Evolutionary conservation across 2,888 invertebrate genomes (phyloP).

Genomic region (Agrotis segetum): DNA sequence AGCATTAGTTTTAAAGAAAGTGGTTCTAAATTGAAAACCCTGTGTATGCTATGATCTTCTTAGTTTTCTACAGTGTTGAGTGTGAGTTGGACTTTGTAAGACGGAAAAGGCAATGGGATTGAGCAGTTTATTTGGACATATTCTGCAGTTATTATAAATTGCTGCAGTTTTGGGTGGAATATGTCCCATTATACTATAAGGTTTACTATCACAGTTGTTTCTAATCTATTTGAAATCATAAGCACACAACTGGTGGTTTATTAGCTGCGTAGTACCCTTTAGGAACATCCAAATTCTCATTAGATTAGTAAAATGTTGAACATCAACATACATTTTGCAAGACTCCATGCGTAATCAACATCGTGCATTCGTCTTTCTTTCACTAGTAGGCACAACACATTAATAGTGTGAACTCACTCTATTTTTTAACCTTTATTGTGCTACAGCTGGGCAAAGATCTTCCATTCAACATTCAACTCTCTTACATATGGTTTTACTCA

Average conservation of each 20-base stretch:
- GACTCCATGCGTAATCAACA: no score
- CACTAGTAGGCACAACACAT: no score
- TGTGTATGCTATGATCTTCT: no score
- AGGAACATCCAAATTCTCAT: not conserved
- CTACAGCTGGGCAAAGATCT: no score
- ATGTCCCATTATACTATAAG: no score
- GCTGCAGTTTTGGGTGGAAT: no score
- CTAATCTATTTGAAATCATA: not conserved
- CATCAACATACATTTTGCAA: no score
- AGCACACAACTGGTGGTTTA: no score
- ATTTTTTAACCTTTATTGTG: no score
- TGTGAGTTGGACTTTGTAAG: not conserved
- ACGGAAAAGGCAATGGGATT: not conserved
- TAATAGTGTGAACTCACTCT: no score
- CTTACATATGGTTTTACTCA: not conserved
- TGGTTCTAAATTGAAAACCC: not conserved
- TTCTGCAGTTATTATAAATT: not conserved
- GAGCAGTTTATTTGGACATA: not conserved
- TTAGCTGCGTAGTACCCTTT: not conserved
- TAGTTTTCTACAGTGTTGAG: not conserved
- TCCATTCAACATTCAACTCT: no score
- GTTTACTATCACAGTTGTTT: not conserved
- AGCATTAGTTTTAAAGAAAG: not conserved
- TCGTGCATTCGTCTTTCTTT: no score
- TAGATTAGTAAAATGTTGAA: not conserved